Base-by-base conservation (phyloP, 2,113 vertebrate genomes). In the Scopus umbretta region DNA sequence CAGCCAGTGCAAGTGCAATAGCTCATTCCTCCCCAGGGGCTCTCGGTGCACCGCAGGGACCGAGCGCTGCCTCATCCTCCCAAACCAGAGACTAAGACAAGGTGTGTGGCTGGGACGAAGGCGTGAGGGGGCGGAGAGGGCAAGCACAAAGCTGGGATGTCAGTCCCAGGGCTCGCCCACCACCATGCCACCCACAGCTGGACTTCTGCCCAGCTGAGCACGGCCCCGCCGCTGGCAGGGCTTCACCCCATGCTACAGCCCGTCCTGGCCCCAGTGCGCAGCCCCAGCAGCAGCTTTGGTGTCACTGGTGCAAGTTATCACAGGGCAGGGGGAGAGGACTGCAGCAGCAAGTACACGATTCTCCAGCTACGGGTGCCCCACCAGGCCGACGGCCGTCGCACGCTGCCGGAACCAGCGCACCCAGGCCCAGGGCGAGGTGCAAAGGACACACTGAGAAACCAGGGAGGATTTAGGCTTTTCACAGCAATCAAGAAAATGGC, bases 31-130 rank as follows among this genome's bases (percentile, higher is more conserved):
- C 56, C 40, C 65, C 66, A 4, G 20, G 75, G 66, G 47, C 55
- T 74, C 56, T 17, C 4, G 0, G 42, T 27, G 55, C 2, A 4
- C 1, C 0, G 7, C 76, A 80, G 76, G 5, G 23, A 89, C 43
- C 2, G 2, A 66, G 26, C 17, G 4, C 86, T 10, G 38, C 36
- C 92, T 40, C 47, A 1, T 2, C 40, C 50, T 45, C 47, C 68
- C n/a, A 42, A 6, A 52, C 11, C 4, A 0, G 27, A 61, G 36
- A 40, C 70, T 13, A 19, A 22, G 43, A 71, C 4, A 8, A 42
- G 49, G 61, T 20, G 8, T 1, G 1, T 4, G 34, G 45, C 45
- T 50, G 40, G 72, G 87, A 59, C 2, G 5, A 40, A 62, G 42
- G n/a, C 6, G 5, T 13, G 62, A 80, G 49, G 61, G 65, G 53